These are phyloP conservation scores for Pycnomerus fuliginosus DNA, from an alignment of 2,888 invertebrate genomes.

Conservation along the genomic window DNA sequence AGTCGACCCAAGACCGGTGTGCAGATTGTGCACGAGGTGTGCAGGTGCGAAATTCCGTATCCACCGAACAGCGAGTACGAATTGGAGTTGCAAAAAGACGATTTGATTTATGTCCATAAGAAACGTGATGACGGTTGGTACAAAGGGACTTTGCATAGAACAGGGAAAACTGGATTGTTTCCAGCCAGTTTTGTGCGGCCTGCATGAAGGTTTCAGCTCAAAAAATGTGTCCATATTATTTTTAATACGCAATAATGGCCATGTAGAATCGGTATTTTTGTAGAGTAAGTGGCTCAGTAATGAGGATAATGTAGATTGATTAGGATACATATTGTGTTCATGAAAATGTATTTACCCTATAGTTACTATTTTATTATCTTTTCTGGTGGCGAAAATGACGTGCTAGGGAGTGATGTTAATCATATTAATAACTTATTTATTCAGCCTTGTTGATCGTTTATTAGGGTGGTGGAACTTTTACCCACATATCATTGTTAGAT, in stretches of 20 bases:
- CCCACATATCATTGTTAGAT: conserved; percentile 8
- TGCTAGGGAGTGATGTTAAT: no score
- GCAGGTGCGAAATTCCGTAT: conserved; percentile 90
- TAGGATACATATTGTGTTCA: conserved; percentile 27
- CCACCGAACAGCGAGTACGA: conserved; percentile 94
- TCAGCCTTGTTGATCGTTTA: no score
- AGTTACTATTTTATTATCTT: conserved; percentile 10
- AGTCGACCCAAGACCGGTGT: conserved; percentile 45
- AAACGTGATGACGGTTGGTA: conserved; percentile 96
- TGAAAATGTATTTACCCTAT: conserved; percentile 18
- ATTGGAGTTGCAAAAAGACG: conserved; percentile 84
- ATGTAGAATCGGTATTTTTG: no score
- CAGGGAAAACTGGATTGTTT: conserved; percentile 90
- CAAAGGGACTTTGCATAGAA: conserved; percentile 86
- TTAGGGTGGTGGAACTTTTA: conserved; percentile 11
- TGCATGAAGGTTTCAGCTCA: conserved; percentile 15
- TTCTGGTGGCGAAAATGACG: no score
- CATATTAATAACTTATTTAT: no score
- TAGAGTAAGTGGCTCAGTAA: no score
- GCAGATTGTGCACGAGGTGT: conserved; percentile 58
- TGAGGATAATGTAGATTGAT: conserved; percentile 13
- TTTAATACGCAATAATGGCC: no score
- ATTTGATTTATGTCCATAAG: conserved; percentile 87
- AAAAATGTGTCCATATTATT: conserved; percentile 16
- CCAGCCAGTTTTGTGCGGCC: conserved; percentile 83